These are phyloP conservation scores for Spodoptera littoralis DNA, from an alignment of 2,888 invertebrate species.

Conservation along the genomic window DNA sequence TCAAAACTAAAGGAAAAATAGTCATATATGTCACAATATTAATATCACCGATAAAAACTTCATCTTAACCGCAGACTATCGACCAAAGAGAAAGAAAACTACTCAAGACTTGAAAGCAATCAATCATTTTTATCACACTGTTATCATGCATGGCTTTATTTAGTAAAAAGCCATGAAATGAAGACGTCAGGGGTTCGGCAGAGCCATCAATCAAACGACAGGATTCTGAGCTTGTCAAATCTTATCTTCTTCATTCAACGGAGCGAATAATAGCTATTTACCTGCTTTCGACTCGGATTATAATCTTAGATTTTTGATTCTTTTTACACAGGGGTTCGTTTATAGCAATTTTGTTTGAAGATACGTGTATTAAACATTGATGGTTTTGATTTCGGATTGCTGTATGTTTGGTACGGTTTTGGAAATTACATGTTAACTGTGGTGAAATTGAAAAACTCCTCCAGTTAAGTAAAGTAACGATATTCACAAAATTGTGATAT, in stretches of 20 bases:
- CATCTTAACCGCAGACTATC: too few relatives aligned
- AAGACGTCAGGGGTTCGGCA: constrained; percentile 74
- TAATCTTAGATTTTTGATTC: constrained; percentile 76
- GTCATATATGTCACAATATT: too few relatives aligned
- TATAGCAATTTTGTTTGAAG: constrained; percentile 58
- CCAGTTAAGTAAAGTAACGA: background rate
- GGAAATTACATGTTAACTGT: constrained; percentile 15
- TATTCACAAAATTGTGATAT: background rate
- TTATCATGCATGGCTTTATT: constrained; percentile 75
- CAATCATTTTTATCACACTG: constrained; percentile 53
- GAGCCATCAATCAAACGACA: constrained; percentile 81
- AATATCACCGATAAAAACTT: too few relatives aligned
- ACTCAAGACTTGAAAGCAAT: constrained; percentile 32
- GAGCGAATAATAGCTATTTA: constrained; percentile 88
- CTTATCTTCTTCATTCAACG: constrained; percentile 80
- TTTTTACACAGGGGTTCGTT: constrained; percentile 73
- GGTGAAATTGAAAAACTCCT: too few relatives aligned
- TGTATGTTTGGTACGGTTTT: constrained; percentile 19
- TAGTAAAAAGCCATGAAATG: constrained; percentile 79
- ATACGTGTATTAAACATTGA: constrained; percentile 30
- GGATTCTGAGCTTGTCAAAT: constrained; percentile 72
- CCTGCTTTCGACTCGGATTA: constrained; percentile 82
- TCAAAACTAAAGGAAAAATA: too few relatives aligned
- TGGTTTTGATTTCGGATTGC: too few relatives aligned
- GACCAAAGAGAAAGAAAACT: constrained; percentile 11